phyloP scores from a whole-genome alignment of 2,797 vertebrate species.

The Staurois parvus region DNA sequence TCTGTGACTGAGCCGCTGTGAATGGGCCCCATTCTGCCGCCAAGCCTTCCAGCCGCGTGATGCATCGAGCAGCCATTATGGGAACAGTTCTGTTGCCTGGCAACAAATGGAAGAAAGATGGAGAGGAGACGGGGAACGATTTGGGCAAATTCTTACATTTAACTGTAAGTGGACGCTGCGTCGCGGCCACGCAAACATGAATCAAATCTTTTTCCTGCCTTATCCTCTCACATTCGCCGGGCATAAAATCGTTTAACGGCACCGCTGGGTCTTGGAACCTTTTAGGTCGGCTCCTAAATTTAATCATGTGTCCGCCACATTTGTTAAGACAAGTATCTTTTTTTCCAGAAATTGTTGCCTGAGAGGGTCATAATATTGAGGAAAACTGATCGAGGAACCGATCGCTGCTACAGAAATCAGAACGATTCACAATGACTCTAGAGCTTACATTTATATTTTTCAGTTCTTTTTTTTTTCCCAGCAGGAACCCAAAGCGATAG shows the following conservation, averaged over 20 bases:
- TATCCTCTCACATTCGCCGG: background rate
- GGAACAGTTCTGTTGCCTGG: slow-evolving; percentile 30
- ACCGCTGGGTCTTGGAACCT: background rate
- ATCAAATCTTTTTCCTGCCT: background rate
- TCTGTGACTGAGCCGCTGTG: background rate
- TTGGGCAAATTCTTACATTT: slow-evolving; percentile 28
- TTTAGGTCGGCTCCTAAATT: slow-evolving; percentile 4
- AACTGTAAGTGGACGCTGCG: slow-evolving; percentile 14
- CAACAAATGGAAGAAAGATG: slow-evolving; percentile 19
- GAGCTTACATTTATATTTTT: background rate
- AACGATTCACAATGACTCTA: slow-evolving; percentile 1
- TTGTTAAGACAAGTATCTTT: slow-evolving; percentile 2
- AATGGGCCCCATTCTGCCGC: no score
- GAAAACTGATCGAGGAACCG: slow-evolving; percentile 5
- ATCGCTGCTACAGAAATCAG: slow-evolving; percentile 29
- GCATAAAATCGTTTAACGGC: slow-evolving; percentile 35
- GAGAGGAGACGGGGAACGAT: slow-evolving; percentile 5
- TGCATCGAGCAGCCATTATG: background rate
- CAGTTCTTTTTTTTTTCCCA: background rate
- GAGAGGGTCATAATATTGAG: slow-evolving; percentile 18
- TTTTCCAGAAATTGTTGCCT: slow-evolving; percentile 15
- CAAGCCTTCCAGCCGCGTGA: background rate
- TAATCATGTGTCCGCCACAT: background rate
- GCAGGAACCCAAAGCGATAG: background rate
- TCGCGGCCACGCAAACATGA: background rate